Conservation (phyloP, 1,140 invertebrate genomes). For the Bombus waltoni region DNA sequence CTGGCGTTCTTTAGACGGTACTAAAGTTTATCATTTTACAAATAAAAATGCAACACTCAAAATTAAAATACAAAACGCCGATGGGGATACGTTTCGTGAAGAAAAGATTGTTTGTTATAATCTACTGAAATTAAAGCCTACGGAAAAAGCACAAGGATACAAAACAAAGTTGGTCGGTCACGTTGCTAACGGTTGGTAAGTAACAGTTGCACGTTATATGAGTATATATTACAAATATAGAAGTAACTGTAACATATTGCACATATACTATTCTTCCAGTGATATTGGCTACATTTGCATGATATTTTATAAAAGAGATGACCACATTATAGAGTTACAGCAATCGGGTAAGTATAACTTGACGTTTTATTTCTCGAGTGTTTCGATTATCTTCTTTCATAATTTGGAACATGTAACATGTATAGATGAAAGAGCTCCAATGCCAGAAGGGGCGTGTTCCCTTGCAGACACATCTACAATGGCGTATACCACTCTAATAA, state of each 20-base stretch:
- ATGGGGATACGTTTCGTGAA: constrained; percentile 73
- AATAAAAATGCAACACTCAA: constrained; percentile 83
- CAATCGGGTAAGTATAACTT: constrained; percentile 80
- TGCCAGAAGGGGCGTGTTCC: constrained; percentile 85
- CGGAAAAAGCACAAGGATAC: constrained; percentile 69
- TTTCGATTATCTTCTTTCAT: not conserved
- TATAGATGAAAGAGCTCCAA: constrained; percentile 77
- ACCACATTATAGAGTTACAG: constrained; percentile 85
- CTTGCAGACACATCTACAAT: constrained; percentile 84
- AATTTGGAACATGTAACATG: constrained; percentile 28
- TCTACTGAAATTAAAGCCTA: constrained; percentile 71
- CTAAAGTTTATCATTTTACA: constrained; percentile 83
- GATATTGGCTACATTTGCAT: constrained; percentile 85
- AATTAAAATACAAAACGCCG: constrained; percentile 66
- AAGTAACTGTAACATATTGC: not conserved
- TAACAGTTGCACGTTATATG: not conserved
- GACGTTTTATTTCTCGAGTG: not conserved
- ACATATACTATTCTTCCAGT: constrained; percentile 78
- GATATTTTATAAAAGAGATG: constrained; percentile 84
- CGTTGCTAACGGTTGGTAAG: constrained; percentile 84
- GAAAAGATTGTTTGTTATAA: constrained; percentile 82
- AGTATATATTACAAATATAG: not conserved
- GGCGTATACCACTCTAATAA: constrained; percentile 92
- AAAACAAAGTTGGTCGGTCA: constrained; percentile 82
- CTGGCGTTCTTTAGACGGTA: constrained; percentile 85